phyloP scores from a whole-genome alignment of 2,888 invertebrate species.

The Rhamnusium bicolor region DNA sequence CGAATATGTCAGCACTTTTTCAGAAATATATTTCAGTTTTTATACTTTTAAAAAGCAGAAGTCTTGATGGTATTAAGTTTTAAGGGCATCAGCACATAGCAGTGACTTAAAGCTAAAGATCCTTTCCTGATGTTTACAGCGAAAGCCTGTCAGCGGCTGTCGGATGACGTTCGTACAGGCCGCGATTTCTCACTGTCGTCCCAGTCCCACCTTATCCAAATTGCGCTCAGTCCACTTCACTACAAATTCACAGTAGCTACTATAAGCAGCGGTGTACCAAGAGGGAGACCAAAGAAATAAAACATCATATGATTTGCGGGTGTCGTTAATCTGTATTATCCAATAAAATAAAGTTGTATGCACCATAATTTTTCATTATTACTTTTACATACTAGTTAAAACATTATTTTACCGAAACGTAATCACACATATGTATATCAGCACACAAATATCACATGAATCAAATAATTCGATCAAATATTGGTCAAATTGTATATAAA shows the following conservation, averaged over 20 bases:
- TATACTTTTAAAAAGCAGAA: slow-evolving; percentile 32
- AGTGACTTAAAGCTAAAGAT: slow-evolving; percentile 51
- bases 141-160: slow-evolving; percentile 65
- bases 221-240: slow-evolving; percentile 62
- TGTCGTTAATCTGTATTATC: neutral
- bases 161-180: slow-evolving; percentile 62
- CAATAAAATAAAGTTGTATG: neutral
- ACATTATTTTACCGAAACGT: no score
- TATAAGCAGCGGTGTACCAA: slow-evolving; percentile 36
- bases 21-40: neutral
- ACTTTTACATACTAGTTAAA: no score
- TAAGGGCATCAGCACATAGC: slow-evolving; percentile 43
- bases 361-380: no score
- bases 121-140: slow-evolving; percentile 58
- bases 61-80: slow-evolving; percentile 43
- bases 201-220: slow-evolving; percentile 66
- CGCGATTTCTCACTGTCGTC: slow-evolving; percentile 69
- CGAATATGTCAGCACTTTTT: no score
- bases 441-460: no score
- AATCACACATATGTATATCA: no score
- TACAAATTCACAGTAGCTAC: slow-evolving; percentile 59
- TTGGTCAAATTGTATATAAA: no score
- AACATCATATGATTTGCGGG: neutral
- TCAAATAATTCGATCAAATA: no score
- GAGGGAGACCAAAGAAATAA: neutral